phyloP scores from a whole-genome alignment of 1,140 invertebrate genomes.

The Heterodera schachtii region DNA sequence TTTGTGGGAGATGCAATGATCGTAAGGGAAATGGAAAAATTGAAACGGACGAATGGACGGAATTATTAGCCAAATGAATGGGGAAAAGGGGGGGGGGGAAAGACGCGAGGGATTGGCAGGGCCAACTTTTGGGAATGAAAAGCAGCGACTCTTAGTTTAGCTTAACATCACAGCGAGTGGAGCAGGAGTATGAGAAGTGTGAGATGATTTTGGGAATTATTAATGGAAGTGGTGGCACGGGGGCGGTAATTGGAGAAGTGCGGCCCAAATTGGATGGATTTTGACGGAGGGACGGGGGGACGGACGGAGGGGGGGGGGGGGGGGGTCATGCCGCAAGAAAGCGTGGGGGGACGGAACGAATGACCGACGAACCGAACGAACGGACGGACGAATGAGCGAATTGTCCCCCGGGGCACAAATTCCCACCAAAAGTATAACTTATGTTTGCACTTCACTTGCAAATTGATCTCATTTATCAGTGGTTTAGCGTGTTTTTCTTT shows the following conservation, averaged over 20 bases:
- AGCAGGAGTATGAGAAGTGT: neutral
- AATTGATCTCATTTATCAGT: too few species aligned
- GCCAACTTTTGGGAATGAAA: conserved; percentile 1
- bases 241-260: conserved; percentile 11
- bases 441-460: neutral
- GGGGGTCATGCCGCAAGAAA: neutral
- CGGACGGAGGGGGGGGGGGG: neutral
- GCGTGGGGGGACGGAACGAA: neutral
- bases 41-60: neutral
- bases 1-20: neutral
- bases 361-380: too few species aligned
- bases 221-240: neutral
- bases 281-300: too few species aligned
- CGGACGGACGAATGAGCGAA: neutral
- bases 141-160: neutral
- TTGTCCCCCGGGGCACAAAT: neutral
- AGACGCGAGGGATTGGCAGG: neutral
- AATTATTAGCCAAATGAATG: neutral
- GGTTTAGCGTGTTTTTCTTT: neutral
- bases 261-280: neutral
- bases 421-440: neutral
- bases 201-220: conserved; percentile 16
- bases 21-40: neutral
- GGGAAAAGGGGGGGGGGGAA: too few species aligned
- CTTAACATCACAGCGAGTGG: too few species aligned